Percentiles rank a stretch among this genome's conserved stretches.
These are phyloP conservation scores for Stercorarius parasiticus DNA, from an alignment of 2,113 vertebrate species.

Conservation along the genomic window DNA sequence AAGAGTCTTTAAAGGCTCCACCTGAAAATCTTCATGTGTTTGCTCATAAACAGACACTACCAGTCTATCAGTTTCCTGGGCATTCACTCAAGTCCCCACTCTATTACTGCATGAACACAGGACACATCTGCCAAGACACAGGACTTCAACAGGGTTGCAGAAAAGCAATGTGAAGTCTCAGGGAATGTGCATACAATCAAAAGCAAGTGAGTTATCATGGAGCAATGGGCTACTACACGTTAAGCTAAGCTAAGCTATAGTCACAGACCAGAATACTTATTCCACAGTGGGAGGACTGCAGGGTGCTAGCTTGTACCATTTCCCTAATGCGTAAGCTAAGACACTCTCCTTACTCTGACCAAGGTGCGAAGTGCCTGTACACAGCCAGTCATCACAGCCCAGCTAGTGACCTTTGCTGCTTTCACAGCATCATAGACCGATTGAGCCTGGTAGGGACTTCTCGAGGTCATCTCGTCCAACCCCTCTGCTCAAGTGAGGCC, in stretches of 20 bases:
- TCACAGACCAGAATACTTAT: background rate
- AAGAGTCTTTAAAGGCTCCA: background rate
- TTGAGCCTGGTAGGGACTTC: background rate
- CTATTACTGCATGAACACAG: accelerated
- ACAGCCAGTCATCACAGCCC: background rate
- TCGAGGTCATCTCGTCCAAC: background rate
- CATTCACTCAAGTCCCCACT: background rate
- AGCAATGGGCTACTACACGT: accelerated
- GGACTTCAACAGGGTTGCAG: background rate
- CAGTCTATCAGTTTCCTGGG: background rate
- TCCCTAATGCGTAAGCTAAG: background rate
- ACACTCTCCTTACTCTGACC: background rate
- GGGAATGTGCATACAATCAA: background rate
- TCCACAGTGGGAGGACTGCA: background rate
- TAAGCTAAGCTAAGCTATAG: background rate
- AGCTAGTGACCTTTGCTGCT: background rate
- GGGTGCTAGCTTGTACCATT: background rate
- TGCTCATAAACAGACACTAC: background rate
- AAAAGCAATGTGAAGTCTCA: background rate
- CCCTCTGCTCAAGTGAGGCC: background rate
- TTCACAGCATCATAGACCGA: background rate
- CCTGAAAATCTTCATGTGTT: background rate
- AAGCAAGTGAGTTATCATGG: background rate
- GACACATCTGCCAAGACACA: background rate
- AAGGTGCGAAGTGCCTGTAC: background rate